phyloP scores from a whole-genome alignment of 2,113 vertebrate species.

The Heterotilapia buettikoferi region DNA sequence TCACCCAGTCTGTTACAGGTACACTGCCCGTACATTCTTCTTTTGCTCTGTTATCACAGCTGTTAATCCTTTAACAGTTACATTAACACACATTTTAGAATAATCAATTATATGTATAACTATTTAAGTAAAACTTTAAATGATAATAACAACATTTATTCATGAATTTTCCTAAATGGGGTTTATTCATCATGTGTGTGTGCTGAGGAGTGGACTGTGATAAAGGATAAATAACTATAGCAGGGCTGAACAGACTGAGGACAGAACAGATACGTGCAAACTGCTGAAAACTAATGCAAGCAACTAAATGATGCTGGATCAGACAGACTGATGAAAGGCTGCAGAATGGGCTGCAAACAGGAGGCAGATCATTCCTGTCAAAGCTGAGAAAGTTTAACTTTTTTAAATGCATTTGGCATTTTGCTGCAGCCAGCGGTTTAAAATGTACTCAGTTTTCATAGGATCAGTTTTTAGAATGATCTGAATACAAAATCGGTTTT shows the following conservation, averaged over 20 bases:
- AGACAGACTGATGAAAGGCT: background rate
- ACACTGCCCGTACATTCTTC: too few relatives aligned
- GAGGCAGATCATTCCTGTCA: background rate
- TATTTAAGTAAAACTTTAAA: accelerated
- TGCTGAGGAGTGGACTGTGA: background rate
- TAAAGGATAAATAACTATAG: background rate
- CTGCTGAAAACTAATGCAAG: background rate
- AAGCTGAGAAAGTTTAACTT: background rate
- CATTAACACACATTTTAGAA: accelerated
- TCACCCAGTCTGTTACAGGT: too few relatives aligned
- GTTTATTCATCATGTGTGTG: accelerated
- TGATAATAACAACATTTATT: background rate
- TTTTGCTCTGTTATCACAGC: too few relatives aligned
- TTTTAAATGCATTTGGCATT: background rate
- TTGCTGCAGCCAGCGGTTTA: background rate
- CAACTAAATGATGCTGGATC: accelerated
- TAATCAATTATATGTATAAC: background rate
- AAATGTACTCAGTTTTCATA: background rate
- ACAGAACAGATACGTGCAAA: accelerated
- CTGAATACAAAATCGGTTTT: background rate
- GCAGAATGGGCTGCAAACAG: background rate
- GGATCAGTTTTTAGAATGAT: background rate
- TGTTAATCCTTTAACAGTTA: too few relatives aligned
- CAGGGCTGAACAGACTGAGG: background rate
- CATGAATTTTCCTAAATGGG: background rate